phyloP scores from a whole-genome alignment of 1,140 invertebrate genomes.

The Heliconius melpomene region DNA sequence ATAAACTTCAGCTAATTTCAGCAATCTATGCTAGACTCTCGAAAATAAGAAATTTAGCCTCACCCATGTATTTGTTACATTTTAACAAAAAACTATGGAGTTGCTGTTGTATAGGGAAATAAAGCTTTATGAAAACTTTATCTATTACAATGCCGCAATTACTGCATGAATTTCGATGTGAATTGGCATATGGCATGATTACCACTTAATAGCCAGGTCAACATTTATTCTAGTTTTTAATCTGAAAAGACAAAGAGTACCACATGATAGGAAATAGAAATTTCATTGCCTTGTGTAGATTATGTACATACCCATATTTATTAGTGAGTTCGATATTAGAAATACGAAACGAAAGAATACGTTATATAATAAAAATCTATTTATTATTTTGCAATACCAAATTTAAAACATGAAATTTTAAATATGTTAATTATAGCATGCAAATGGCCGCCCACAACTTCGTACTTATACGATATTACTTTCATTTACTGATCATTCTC shows the following conservation, averaged over 20 bases:
- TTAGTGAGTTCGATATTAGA: too few species aligned
- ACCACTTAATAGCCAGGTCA: conserved; percentile 10
- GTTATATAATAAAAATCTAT: too few species aligned
- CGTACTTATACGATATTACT: too few species aligned
- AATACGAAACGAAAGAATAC: too few species aligned
- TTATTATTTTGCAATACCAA: too few species aligned
- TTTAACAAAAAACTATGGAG: background rate
- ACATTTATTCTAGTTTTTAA: conserved; percentile 11
- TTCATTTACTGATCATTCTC: too few species aligned
- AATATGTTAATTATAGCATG: too few species aligned
- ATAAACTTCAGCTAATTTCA: too few species aligned
- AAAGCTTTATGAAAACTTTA: conserved; percentile 4
- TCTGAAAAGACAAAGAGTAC: conserved; percentile 8
- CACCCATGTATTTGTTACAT: background rate
- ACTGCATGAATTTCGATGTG: conserved; percentile 11
- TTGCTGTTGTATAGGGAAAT: background rate
- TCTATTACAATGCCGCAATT: conserved; percentile 2
- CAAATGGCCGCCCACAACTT: too few species aligned
- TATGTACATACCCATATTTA: background rate
- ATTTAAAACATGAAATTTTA: too few species aligned
- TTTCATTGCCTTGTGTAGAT: background rate
- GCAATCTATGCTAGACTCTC: background rate
- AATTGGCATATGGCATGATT: conserved; percentile 10
- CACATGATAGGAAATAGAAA: background rate
- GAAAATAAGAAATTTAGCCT: background rate